These are phyloP conservation scores for Micronisus gabar DNA, from an alignment of 2,113 vertebrate genomes.

Conservation along the genomic window DNA sequence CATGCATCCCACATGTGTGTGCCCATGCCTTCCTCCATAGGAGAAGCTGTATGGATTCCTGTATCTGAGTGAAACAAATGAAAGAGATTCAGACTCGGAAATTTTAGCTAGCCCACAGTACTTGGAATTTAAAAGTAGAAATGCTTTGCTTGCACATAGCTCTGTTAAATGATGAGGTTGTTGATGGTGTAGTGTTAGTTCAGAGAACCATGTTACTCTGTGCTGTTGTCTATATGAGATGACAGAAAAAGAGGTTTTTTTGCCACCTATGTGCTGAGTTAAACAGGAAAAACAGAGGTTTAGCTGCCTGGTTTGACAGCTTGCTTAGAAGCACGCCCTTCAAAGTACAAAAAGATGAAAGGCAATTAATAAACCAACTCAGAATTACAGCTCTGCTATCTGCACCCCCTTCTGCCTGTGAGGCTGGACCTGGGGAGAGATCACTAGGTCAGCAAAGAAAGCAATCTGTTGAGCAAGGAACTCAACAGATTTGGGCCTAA, in stretches of 20 bases:
- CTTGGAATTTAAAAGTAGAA: not conserved
- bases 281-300: not conserved
- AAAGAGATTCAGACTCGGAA: not conserved
- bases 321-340: not conserved
- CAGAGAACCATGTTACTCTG: not conserved
- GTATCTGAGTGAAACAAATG: not conserved
- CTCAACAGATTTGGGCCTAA: not conserved
- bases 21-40: not conserved
- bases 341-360: not conserved
- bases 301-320: not conserved
- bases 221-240: not conserved
- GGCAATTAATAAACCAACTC: not conserved
- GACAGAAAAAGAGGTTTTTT: not conserved
- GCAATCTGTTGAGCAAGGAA: not conserved
- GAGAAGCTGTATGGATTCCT: not conserved
- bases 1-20: not conserved
- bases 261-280: not conserved
- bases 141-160: not conserved
- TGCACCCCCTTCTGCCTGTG: accelerated
- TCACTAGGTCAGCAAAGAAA: not conserved
- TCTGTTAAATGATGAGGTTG: not conserved
- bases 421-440: not conserved
- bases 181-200: not conserved
- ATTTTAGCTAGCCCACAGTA: not conserved
- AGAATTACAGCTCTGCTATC: not conserved